Evolutionary conservation across 2,888 invertebrate species (phyloP), one percentile per base, ranked within the genome.

Genomic region (Hydrotaea diabolus): DNA sequence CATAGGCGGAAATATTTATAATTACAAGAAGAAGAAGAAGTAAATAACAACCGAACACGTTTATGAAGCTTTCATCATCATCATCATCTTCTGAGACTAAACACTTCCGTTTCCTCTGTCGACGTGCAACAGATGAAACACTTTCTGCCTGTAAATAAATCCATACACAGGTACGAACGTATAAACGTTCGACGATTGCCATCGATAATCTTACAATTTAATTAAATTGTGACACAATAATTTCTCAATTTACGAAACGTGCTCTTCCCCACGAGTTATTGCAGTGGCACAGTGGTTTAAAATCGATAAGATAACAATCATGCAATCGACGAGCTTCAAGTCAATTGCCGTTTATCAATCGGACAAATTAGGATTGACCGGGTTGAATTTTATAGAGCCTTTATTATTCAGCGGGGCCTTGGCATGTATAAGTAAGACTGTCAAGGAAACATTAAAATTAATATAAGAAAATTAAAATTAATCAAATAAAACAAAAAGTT

Each of bases 151-250:
- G 4, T 17, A 57, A 11, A 39, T 1, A 39, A 4, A 39, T 11
- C 3, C 39, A 39, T 11, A 39, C 39, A 39, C 2, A 13, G 7
- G 1, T 57, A 11, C 5, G 23, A 21, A 4, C 3, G 55, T 57
- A 8, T n/a, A n/a, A n/a, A n/a, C 21, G 55, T 2, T 19, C 19
- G 2, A 21, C 21, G 55, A 57, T 57, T 57, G 62, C 23, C 36
- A 36, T 36, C 19, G 62, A 62, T 62, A 62, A 62, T 36, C 21
- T 62, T 59, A 62, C 9, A 31, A 15, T 62, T 62, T 62, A 62
- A 62, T 62, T 36, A 62, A 36, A 31, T 62, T 36, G n/a, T n/a
- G 31, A 19, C 15, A 4, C 5, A 26, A 26, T 23, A 1, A 31
- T 31, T 31, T 36, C 4, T 31, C 62, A 31, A 62, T 62, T 62